phyloP scores from a whole-genome alignment of 2,113 vertebrate species.

The Thymallus thymallus region DNA sequence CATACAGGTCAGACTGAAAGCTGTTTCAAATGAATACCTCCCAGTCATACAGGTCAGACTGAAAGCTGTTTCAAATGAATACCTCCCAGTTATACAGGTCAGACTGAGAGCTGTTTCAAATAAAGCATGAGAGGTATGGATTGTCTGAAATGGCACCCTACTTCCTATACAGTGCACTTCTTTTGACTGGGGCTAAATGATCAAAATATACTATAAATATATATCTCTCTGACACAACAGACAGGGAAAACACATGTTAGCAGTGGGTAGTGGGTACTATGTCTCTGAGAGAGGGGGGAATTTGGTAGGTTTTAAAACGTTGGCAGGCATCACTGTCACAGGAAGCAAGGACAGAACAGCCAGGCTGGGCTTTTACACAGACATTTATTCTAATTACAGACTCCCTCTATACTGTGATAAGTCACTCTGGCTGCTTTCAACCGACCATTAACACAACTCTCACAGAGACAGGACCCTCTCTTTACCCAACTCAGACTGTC shows the following conservation, averaged over 20 bases:
- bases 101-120: no score
- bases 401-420: constrained; percentile 57
- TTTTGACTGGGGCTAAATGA: neutral
- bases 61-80: no score
- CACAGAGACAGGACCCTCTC: constrained; percentile 45
- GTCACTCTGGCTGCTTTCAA: constrained; percentile 58
- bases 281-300: constrained; percentile 32
- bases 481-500: constrained; percentile 19
- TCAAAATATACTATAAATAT: constrained; percentile 35
- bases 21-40: no score
- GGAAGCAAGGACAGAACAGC: constrained; percentile 43
- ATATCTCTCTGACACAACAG: constrained; percentile 51
- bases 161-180: no score
- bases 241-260: constrained; percentile 57
- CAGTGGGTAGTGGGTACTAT: neutral
- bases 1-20: no score
- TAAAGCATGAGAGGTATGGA: neutral
- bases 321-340: constrained; percentile 6
- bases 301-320: constrained; percentile 20
- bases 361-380: constrained; percentile 59
- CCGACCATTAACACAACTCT: constrained; percentile 62
- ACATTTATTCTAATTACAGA: constrained; percentile 68
- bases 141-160: neutral
- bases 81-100: no score
- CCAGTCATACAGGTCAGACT: no score